Evolutionary conservation across 2,113 vertebrate species (phyloP).

Genomic region (Nannospalax galili): DNA sequence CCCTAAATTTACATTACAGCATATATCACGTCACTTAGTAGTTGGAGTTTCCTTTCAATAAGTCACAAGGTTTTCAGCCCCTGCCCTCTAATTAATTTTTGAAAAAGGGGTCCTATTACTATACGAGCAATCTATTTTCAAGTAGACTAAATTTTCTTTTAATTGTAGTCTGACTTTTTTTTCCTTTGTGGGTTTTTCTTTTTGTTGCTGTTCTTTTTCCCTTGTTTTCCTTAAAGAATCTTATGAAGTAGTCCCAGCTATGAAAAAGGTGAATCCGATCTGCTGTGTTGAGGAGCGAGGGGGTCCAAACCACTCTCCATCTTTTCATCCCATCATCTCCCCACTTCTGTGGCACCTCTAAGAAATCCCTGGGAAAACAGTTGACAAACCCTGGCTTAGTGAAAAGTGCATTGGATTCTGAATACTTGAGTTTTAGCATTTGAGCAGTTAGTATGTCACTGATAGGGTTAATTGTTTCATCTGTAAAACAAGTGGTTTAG

Average conservation of each 20-base stretch:
- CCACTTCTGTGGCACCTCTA: accelerated
- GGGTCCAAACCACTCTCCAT: neutral
- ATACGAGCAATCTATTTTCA: neutral
- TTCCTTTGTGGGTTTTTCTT: too few species aligned
- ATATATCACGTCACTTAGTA: neutral
- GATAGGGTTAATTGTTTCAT: constrained; percentile 70
- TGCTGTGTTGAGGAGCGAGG: neutral
- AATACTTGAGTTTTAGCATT: constrained; percentile 53
- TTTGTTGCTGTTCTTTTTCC: neutral
- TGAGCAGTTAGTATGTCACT: constrained; percentile 44
- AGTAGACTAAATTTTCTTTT: constrained; percentile 2
- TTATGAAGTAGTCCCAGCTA: neutral
- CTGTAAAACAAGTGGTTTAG: constrained; percentile 66
- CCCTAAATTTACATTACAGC: neutral
- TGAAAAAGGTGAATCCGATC: neutral
- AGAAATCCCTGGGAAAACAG: neutral
- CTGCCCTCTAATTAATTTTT: neutral
- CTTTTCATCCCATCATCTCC: neutral
- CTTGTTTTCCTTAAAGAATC: neutral
- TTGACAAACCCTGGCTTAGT: neutral
- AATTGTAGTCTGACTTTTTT: neutral
- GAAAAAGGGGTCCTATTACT: neutral
- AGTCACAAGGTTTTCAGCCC: neutral
- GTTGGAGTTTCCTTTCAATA: neutral
- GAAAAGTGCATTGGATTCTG: constrained; percentile 18